Conservation (phyloP, 2,797 vertebrate species). For the Nannoperca australis region DNA sequence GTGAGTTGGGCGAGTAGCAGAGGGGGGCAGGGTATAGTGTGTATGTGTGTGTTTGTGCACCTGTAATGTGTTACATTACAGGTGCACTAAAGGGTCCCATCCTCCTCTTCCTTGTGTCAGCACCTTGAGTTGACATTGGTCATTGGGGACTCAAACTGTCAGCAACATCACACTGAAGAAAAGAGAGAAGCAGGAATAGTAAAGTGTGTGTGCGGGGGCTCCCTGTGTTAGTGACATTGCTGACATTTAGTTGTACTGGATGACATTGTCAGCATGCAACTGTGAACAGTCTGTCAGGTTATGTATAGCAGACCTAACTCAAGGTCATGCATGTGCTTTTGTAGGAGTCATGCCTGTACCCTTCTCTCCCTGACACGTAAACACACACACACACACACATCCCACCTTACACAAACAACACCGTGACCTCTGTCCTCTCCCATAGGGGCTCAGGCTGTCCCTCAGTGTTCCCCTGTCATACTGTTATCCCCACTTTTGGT, state of each 20-base stretch:
- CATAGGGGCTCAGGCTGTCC: conserved; percentile 31
- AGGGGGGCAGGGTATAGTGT: background rate
- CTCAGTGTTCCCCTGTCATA: conserved; percentile 54
- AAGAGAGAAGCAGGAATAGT: conserved; percentile 32
- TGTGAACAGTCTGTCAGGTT: conserved; percentile 65
- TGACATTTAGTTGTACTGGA: conserved; percentile 56
- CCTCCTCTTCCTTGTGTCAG: conserved; percentile 57
- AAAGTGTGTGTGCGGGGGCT: conserved; percentile 11
- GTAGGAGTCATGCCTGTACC: conserved; percentile 40
- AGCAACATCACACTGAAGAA: conserved; percentile 44
- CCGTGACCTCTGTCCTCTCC: conserved; percentile 44
- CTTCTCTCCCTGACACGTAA: conserved; percentile 39
- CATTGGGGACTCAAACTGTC: conserved; percentile 62
- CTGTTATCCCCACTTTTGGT: conserved; percentile 46
- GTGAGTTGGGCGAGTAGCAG: conserved; percentile 16
- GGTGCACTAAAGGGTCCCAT: conserved; percentile 52
- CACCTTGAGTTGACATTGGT: conserved; percentile 72
- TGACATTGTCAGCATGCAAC: conserved; percentile 58
- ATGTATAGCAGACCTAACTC: conserved; percentile 59
- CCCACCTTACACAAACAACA: conserved; percentile 19
- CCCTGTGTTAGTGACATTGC: conserved; percentile 50
- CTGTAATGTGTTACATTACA: conserved; percentile 45
- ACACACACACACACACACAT: conserved; percentile 25
- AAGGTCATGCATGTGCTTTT: conserved; percentile 59
- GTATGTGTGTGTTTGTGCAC: conserved; percentile 33